Evolutionary conservation across 2,888 invertebrate species (phyloP).

Genomic region (Gymnocheta viridis): DNA sequence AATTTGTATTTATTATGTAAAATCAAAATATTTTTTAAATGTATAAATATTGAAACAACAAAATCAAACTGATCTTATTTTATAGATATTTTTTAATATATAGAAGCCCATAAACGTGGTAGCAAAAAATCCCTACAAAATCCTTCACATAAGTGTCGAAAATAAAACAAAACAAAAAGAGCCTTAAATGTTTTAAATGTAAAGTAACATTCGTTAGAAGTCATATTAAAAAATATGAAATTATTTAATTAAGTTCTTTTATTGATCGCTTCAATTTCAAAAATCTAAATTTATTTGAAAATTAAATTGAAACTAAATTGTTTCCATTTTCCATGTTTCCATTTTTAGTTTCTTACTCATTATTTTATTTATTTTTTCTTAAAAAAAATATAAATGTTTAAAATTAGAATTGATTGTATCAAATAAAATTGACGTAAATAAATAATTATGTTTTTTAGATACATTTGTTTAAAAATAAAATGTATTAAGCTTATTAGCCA

Average conservation of each 20-base stretch:
- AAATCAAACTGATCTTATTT: constrained; percentile 44
- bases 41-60: constrained; percentile 12
- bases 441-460: constrained; percentile 44
- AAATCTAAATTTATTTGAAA: constrained; percentile 15
- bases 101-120: neutral
- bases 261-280: neutral
- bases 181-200: constrained; percentile 62
- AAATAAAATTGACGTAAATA: constrained; percentile 23
- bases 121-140: neutral
- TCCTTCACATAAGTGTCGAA: constrained; percentile 9
- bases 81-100: neutral
- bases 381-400: neutral
- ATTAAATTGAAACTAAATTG: neutral
- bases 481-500: constrained; percentile 50
- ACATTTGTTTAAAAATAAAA: constrained; percentile 44
- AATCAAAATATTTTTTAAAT: constrained; percentile 47
- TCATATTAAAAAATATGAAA: neutral
- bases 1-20: constrained; percentile 53
- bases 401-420: constrained; percentile 53
- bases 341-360: neutral
- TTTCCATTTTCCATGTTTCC: neutral
- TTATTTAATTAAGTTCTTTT: neutral
- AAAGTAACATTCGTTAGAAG: constrained; percentile 9
- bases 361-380: neutral
- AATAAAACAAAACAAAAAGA: neutral